Evolutionary conservation across 2,888 invertebrate genomes (phyloP), one percentile per base, ranked within the genome.

Genomic region (Drosophila suboccidentalis): DNA sequence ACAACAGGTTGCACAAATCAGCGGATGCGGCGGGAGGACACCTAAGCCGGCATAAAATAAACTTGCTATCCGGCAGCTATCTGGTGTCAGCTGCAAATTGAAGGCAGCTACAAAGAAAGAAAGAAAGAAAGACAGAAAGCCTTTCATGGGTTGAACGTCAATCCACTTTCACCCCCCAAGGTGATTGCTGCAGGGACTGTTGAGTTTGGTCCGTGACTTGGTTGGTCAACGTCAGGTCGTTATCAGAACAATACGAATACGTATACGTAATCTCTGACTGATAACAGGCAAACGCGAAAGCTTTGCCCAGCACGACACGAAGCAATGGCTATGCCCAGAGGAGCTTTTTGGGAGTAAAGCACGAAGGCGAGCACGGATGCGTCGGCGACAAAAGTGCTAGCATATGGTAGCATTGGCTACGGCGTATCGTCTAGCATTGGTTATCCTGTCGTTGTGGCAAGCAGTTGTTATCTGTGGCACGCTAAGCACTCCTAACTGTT

Each of bases 381-480:
- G 46, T 17, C 47, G 69, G 17, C 53, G 46, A 39, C 49, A 41
- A 43, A 79, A 89, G 71, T 68, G 64, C 89, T 85, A 78, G 62
- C 86, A 86, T 86, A 86, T 86, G 86, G 88, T 61, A 75, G 82
- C 70, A 59, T 75, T 82, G 71, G 71, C 74, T 54, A 74, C 71
- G 74, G 78, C 74, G 78, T 66, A 69, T 58, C 69, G 75, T 54
- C 74, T 67, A 78, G 63, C 90, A 88, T 87, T 90, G 68, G 70
- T 79, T 77, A 81, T 88, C 89, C 90, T 88, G 85, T 71, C 85
- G 87, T 86, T 80, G 87, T 71, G 78, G 77, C 77, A 76, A 80
- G 58, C 79, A 77, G 90, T 89, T 80, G 71, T 26, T 36, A 19
- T 43, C 34, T 62, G 22, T 46, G 46, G 46, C 61, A 36, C 34